phyloP scores from a whole-genome alignment of 2,797 vertebrate species.

The Lutjanus campechanus region DNA sequence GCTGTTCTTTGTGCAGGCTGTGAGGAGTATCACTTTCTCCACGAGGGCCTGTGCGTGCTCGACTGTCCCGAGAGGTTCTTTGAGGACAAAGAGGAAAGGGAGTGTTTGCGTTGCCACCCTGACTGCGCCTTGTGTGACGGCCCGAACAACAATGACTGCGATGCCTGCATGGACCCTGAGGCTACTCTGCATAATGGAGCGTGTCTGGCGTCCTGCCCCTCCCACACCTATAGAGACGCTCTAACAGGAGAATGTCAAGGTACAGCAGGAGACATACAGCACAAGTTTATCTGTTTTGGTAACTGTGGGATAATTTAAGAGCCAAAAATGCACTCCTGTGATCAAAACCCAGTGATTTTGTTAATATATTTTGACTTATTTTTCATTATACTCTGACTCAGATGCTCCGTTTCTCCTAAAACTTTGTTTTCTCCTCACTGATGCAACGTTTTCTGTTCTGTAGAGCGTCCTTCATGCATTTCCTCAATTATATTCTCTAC shows the following conservation, averaged over 20 bases:
- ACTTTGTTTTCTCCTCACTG: slow-evolving; percentile 13
- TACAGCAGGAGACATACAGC: slow-evolving; percentile 48
- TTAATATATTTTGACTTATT: background rate
- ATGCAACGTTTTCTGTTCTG: slow-evolving; percentile 50
- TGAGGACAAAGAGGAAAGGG: slow-evolving; percentile 66
- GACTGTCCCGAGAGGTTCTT: slow-evolving; percentile 89
- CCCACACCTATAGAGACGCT: slow-evolving; percentile 84
- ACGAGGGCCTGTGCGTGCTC: slow-evolving; percentile 82
- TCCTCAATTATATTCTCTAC: slow-evolving; percentile 55
- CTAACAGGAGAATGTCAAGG: slow-evolving; percentile 86
- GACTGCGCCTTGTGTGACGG: slow-evolving; percentile 89
- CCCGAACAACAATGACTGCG: slow-evolving; percentile 84
- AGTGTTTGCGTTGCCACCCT: slow-evolving; percentile 87
- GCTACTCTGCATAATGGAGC: slow-evolving; percentile 81
- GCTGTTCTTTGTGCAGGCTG: slow-evolving; percentile 83
- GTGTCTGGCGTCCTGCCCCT: slow-evolving; percentile 87
- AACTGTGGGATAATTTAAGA: background rate
- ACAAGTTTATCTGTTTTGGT: background rate
- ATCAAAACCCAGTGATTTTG: background rate
- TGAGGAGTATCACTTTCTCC: slow-evolving; percentile 85
- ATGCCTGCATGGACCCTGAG: slow-evolving; percentile 73
- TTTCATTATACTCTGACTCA: slow-evolving; percentile 1
- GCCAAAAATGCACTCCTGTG: background rate
- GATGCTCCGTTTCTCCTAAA: slow-evolving; percentile 11
- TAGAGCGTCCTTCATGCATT: slow-evolving; percentile 36